Evolutionary conservation across 2,888 invertebrate genomes (phyloP).

Genomic region (Helicoverpa assulta): DNA sequence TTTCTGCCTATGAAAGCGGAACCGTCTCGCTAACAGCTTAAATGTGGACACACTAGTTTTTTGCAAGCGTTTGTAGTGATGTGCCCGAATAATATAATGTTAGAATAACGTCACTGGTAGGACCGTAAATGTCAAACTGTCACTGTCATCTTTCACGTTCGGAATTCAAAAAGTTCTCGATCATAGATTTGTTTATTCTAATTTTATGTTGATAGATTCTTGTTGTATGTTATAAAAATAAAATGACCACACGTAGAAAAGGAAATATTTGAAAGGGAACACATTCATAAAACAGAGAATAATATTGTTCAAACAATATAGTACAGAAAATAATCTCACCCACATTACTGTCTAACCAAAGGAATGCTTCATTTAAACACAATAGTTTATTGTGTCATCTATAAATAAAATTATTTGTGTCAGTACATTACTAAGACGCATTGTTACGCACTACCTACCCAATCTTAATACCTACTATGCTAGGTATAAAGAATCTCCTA

Average conservation of each 20-base stretch:
- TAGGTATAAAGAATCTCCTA: too few species aligned
- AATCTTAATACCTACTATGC: too few species aligned
- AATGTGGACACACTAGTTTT: constrained; percentile 60
- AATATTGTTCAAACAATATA: not conserved
- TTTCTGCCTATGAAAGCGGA: constrained; percentile 87
- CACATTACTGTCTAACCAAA: constrained; percentile 17
- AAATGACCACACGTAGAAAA: too few species aligned
- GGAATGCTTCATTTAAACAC: constrained; percentile 34
- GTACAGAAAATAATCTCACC: not conserved
- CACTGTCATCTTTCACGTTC: not conserved
- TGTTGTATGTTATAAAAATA: not conserved
- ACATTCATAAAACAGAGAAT: not conserved
- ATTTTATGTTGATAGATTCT: too few species aligned
- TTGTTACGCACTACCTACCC: not conserved
- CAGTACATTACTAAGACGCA: not conserved
- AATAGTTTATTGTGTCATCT: constrained; percentile 22
- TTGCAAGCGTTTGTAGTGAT: constrained; percentile 24
- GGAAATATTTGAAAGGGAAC: too few species aligned
- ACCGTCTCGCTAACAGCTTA: constrained; percentile 72
- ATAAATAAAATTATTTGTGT: not conserved
- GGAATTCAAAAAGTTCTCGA: too few species aligned
- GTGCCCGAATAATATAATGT: not conserved
- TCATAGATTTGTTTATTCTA: too few species aligned
- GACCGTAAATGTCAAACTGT: not conserved
- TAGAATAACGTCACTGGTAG: not conserved